Percentiles rank a stretch among this genome's conserved stretches.
These are phyloP conservation scores for Prosapia bicincta DNA, from an alignment of 2,888 invertebrate genomes.

Conservation along the genomic window DNA sequence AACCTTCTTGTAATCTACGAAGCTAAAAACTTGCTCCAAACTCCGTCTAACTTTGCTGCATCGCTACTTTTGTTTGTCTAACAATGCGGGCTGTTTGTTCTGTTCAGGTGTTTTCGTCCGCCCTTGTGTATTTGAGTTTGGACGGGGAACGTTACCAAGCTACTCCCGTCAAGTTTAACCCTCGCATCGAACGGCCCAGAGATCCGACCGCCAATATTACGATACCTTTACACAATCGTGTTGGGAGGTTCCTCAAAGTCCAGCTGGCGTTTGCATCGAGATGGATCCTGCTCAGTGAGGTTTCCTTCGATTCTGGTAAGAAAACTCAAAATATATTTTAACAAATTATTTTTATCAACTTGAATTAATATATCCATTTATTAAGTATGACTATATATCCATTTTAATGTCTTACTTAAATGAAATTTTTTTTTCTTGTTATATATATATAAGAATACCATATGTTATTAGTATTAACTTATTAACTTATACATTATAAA, in stretches of 20 bases:
- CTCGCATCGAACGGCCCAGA: constrained; percentile 41
- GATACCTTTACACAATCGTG: constrained; percentile 67
- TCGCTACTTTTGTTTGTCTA: constrained; percentile 1
- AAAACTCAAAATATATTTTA: too few relatives aligned
- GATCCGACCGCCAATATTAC: constrained; percentile 57
- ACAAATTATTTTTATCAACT: too few relatives aligned
- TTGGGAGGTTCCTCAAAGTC: constrained; percentile 72
- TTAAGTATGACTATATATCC: too few relatives aligned
- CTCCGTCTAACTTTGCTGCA: not conserved
- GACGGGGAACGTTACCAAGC: constrained; percentile 73
- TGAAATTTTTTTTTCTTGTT: too few relatives aligned
- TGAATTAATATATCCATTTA: too few relatives aligned
- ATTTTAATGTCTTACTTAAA: too few relatives aligned
- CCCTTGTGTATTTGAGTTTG: constrained; percentile 73
- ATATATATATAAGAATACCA: too few relatives aligned
- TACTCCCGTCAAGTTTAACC: constrained; percentile 59
- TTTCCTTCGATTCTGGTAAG: constrained; percentile 77
- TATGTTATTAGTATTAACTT: too few relatives aligned
- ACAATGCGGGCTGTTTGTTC: constrained; percentile 27
- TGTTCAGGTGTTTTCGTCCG: constrained; percentile 67
- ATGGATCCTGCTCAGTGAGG: constrained; percentile 88
- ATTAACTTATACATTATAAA: too few relatives aligned
- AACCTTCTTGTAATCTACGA: not conserved
- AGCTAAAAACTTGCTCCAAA: not conserved
- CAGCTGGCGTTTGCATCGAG: constrained; percentile 72